Evolutionary conservation across 2,797 vertebrate species (phyloP), one percentile per base, ranked within the genome.

Genomic region (Lagodon rhomboides): DNA sequence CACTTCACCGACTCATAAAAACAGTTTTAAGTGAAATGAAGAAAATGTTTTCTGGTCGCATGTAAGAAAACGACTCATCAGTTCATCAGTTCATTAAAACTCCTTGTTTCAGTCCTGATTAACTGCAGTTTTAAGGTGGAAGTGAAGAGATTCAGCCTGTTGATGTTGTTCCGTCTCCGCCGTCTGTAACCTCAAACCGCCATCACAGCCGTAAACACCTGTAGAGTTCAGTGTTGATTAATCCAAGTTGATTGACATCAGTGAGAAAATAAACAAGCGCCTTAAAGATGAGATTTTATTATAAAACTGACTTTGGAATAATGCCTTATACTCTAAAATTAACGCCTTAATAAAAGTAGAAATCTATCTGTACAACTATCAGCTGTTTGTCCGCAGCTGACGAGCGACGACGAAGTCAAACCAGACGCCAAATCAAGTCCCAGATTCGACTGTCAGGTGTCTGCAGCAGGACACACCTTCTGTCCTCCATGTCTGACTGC

Each of bases 291-390:
- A 17, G 11, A 59, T 25, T 46, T n/a, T 11, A 50, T 68, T 12
- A 4, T 50, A 0, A 41, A 55, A 27, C 49, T 13, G 4, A 75
- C 60, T 34, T 64, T 54, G 34, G 18, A 68, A 18, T 30, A 34
- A 34, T 59, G 79, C 79, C 79, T 80, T 70, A 80, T 65, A 27
- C 3, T 44, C 6, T 43, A 0, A 58, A 47, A 30, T 10, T 5
- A 46, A 25, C 50, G 59, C 56, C 77, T 79, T 79, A 61, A 63
- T 49, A 63, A 44, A 2, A 60, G 54, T 22, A 0, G 23, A 66
- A 38, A 34, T 6, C 30, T 34, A 34, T 34, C 30, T 34, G 30
- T 34, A 34, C 3, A 34, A 3, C 1, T 34, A 22, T 20, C 8
- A 2, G 43, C 68, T 30, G 41, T 46, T 15, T 23, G n/a, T 16